These are phyloP conservation scores for Leptopilina boulardi DNA, from an alignment of 1,140 invertebrate species.

Conservation along the genomic window DNA sequence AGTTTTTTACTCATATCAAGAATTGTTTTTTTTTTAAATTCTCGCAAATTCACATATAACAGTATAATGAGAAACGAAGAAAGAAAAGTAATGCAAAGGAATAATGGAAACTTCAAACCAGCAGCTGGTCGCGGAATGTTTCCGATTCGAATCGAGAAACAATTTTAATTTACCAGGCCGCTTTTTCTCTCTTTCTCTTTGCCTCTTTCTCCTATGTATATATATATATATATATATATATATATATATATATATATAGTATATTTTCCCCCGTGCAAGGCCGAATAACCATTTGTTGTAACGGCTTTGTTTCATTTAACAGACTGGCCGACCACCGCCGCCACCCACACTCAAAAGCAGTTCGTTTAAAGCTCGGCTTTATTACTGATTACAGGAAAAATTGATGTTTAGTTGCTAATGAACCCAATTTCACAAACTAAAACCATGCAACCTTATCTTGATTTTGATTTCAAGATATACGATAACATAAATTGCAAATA, in stretches of 20 bases:
- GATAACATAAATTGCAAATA: too few relatives aligned
- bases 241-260: too few relatives aligned
- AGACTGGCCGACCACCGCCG: slow-evolving; percentile 60
- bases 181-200: slow-evolving; percentile 47
- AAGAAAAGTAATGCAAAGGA: neutral
- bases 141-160: slow-evolving; percentile 65
- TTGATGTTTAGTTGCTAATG: slow-evolving; percentile 59
- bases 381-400: slow-evolving; percentile 71
- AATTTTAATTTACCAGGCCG: slow-evolving; percentile 68
- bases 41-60: neutral
- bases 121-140: slow-evolving; percentile 56
- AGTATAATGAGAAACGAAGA: neutral
- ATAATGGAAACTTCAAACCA: slow-evolving; percentile 46
- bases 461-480: slow-evolving; percentile 37
- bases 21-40: neutral
- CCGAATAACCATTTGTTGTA: slow-evolving; percentile 70
- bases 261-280: slow-evolving; percentile 39
- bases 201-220: slow-evolving; percentile 31
- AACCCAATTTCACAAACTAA: slow-evolving; percentile 51
- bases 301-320: slow-evolving; percentile 71
- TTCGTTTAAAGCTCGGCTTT: slow-evolving; percentile 52
- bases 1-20: too few relatives aligned
- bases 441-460: slow-evolving; percentile 47
- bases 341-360: slow-evolving; percentile 61
- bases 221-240: too few relatives aligned